Evolutionary conservation across 92 coral and sea anemone species (phyloP).

Genomic region (Virgularia gustaviana): DNA sequence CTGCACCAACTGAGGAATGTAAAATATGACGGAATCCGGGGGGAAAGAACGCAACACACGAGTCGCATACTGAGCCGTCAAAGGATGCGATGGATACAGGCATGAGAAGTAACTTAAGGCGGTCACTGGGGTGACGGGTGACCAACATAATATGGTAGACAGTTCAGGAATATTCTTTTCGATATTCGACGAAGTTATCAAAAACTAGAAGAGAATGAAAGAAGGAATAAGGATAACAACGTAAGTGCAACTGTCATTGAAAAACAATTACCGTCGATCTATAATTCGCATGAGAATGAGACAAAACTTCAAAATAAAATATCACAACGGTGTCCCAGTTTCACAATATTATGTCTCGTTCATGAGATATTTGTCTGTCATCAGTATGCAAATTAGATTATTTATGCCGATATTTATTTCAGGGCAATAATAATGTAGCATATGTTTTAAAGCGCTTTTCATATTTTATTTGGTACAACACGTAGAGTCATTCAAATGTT

Average conservation of each 20-base stretch:
- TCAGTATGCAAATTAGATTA: too few species aligned
- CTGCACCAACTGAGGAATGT: conserved; percentile 93
- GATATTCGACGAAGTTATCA: conserved; percentile 79
- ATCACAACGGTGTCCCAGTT: too few species aligned
- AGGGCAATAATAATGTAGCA: too few species aligned
- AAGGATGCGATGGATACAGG: conserved; percentile 93
- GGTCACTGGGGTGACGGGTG: conserved; percentile 92
- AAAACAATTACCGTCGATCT: too few species aligned
- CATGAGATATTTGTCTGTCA: too few species aligned
- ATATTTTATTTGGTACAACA: too few species aligned
- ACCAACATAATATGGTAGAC: conserved; percentile 87
- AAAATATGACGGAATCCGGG: conserved; percentile 84
- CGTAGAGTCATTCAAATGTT: too few species aligned
- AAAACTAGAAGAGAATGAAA: conserved; percentile 51
- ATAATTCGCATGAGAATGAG: too few species aligned
- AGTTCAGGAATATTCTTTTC: conserved; percentile 84
- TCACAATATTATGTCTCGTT: too few species aligned
- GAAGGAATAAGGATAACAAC: background rate
- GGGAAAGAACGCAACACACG: conserved; percentile 97
- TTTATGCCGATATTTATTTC: too few species aligned
- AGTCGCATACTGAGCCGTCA: conserved; percentile 93
- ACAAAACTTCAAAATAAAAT: too few species aligned
- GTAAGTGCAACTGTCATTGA: background rate
- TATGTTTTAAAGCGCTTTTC: too few species aligned
- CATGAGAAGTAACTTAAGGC: conserved; percentile 96